Base-by-base conservation (phyloP, 1,140 invertebrate species). In the Drosophila athabasca region DNA sequence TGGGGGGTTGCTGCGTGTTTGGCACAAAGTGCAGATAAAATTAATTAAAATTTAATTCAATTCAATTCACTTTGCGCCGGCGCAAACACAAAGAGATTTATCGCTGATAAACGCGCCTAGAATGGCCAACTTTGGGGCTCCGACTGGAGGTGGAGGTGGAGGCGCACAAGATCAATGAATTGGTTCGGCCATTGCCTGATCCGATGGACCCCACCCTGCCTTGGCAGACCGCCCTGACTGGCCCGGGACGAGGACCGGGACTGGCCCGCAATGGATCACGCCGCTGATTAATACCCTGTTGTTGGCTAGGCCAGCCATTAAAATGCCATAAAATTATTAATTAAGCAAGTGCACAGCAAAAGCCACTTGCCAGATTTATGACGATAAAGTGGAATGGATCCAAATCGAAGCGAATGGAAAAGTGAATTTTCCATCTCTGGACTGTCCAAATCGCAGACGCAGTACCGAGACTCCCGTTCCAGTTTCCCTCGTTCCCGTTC, bases 1-100 rank as follows among this genome's bases (percentile, higher is more conserved):
- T 17, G 2, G 26, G 24, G 19, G 53, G 24, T 29, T 24, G 43
- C 58, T 44, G 43, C 50, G 65, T 69, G 66, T 55, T 78, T 70
- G 44, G 52, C 69, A 64, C 67, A 79, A 70, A 88, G 83, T 88
- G 83, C 71, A 90, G 85, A 90, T 90, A 90, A 90, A 90, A 90
- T 90, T 90, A 90, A 90, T 90, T 90, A 90, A 90, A 90, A 90
- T 90, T 90, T 90, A 90, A 90, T 90, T 90, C 85, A 89, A 90
- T 89, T 83, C 79, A 80, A 80, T 80, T 85, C 81, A 87, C 84
- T 85, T 89, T 85, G 80, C 81, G 77, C 77, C 80, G 70, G 80
- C 80, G 75, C 81, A 77, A 84, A 79, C 80, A 90, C 85, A 90
- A 90, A 90, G 85, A 90, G 85, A 90, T 90, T 90, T 90, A 85